A percentile compares a stretch with the other conserved stretches of the same genome.
Evolutionary conservation across 2,797 vertebrate genomes (phyloP).

Genomic region (Megaceryle alcyon): DNA sequence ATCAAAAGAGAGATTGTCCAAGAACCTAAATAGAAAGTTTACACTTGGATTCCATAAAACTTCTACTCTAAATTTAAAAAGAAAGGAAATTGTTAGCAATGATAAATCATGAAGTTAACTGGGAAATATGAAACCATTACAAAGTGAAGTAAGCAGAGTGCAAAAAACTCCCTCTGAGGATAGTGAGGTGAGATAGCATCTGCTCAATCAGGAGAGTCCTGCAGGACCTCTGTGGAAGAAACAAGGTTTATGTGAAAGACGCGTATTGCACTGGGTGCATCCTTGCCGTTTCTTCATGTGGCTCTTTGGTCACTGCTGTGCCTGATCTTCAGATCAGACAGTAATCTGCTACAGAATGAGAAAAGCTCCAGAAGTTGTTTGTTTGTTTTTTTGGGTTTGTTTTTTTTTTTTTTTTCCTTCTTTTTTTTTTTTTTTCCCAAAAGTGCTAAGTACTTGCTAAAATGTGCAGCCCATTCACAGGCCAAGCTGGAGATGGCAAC

Average conservation of each 20-base stretch:
- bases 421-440: neutral
- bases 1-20: neutral
- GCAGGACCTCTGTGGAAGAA: neutral
- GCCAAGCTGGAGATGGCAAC: constrained; percentile 27
- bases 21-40: neutral
- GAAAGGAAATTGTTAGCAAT: neutral
- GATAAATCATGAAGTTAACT: neutral
- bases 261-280: neutral
- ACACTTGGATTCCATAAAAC: neutral
- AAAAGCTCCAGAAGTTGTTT: neutral
- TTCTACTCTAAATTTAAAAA: neutral
- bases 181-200: neutral
- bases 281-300: neutral
- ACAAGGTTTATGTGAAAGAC: fast-evolving
- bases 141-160: neutral
- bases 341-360: neutral
- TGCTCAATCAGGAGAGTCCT: neutral
- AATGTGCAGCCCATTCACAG: neutral
- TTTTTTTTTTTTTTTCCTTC: too few relatives aligned
- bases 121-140: neutral
- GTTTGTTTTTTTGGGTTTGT: too few relatives aligned
- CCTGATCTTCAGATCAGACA: neutral
- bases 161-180: neutral
- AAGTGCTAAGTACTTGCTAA: constrained; percentile 12
- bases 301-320: neutral